Conservation (phyloP, 2,113 vertebrate species). For the Ahaetulla prasina region DNA sequence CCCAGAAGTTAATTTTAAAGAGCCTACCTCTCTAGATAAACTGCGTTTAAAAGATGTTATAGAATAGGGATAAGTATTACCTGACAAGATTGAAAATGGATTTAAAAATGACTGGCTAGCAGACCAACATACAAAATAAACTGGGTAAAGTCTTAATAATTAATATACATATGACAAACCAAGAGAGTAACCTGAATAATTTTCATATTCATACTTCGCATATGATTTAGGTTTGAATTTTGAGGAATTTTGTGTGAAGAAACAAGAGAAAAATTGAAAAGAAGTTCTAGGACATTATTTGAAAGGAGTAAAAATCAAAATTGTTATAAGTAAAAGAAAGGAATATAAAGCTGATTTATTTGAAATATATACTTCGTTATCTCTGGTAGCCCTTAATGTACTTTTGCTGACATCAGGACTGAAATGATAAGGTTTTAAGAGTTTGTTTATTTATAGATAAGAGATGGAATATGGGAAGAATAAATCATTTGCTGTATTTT, state of each 20-base stretch:
- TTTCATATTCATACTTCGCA: background rate
- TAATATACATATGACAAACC: background rate
- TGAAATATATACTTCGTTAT: background rate
- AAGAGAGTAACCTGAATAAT: background rate
- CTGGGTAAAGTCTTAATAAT: background rate
- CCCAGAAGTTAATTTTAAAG: background rate
- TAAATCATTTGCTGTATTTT: background rate
- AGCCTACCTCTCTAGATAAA: background rate
- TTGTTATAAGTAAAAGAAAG: background rate
- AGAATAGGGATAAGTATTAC: background rate
- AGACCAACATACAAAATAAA: background rate
- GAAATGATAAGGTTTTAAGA: background rate
- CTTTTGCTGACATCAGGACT: background rate
- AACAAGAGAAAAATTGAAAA: background rate
- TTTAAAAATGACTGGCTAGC: background rate
- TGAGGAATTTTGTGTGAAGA: background rate
- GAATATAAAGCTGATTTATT: background rate
- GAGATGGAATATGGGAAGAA: background rate
- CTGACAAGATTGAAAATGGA: background rate
- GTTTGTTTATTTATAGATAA: background rate
- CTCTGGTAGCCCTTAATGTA: background rate
- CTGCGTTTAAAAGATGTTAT: background rate
- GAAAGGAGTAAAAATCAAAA: background rate
- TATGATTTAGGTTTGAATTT: background rate
- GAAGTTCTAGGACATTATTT: background rate